Percentiles rank a stretch among this genome's conserved stretches.
Evolutionary conservation across 2,797 vertebrate species (phyloP).

Genomic region (Protosalanx chinensis): DNA sequence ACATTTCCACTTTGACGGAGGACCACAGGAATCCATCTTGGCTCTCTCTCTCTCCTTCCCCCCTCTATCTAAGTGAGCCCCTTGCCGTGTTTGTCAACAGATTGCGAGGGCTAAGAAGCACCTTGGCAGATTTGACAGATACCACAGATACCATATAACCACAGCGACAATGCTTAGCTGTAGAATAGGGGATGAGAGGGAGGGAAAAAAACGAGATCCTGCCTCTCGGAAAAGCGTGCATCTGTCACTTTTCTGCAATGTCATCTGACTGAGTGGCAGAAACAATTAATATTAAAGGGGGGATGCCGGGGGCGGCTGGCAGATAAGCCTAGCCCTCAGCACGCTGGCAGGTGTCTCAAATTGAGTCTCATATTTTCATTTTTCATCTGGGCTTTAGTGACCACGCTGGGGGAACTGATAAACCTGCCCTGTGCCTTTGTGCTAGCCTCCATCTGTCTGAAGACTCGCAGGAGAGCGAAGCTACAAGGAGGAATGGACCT

Average conservation of each 20-base stretch:
- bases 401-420: slow-evolving; percentile 35
- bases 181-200: not conserved
- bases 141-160: slow-evolving; percentile 36
- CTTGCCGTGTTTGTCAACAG: slow-evolving; percentile 40
- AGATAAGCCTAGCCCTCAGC: slow-evolving; percentile 30
- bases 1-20: slow-evolving; percentile 40
- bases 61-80: slow-evolving; percentile 12
- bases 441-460: not conserved
- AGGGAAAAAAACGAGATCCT: slow-evolving; percentile 4
- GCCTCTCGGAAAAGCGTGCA: slow-evolving; percentile 23
- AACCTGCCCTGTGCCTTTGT: slow-evolving; percentile 6
- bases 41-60: slow-evolving; percentile 16
- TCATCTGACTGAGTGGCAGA: slow-evolving; percentile 61
- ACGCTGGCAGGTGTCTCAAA: slow-evolving; percentile 31
- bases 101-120: slow-evolving; percentile 53
- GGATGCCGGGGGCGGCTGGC: slow-evolving; percentile 22
- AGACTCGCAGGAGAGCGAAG: not conserved
- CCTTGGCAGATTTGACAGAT: slow-evolving; percentile 47
- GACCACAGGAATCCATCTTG: slow-evolving; percentile 19
- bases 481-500: not conserved
- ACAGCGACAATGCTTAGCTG: slow-evolving; percentile 8
- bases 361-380: slow-evolving; percentile 44
- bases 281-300: slow-evolving; percentile 53
- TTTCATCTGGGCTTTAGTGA: slow-evolving; percentile 38
- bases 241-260: slow-evolving; percentile 54